phyloP scores from a whole-genome alignment of 53 echinoderm and acorn worm species.

The Pentamera pediparva region DNA sequence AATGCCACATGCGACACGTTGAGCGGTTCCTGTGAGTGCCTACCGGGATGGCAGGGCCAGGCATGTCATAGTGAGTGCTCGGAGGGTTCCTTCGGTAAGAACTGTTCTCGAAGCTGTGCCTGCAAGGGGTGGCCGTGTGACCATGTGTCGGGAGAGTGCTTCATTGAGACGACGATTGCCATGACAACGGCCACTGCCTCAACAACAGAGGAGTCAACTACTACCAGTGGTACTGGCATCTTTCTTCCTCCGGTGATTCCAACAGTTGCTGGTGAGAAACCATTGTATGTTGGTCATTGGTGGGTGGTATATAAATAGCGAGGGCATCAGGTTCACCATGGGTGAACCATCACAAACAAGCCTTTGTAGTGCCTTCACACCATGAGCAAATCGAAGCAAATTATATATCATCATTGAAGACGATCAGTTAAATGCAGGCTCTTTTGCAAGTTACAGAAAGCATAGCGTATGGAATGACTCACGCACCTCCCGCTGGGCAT shows the following conservation, averaged over 20 bases:
- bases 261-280: no score
- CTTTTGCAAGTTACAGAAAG: no score
- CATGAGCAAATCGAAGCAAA: no score
- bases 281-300: no score
- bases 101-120: slow-evolving; percentile 21
- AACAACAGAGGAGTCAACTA: slow-evolving; percentile 2
- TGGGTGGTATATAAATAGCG: no score
- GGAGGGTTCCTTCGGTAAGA: slow-evolving; percentile 26
- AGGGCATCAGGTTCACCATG: no score
- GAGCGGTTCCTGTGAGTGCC: slow-evolving; percentile 38
- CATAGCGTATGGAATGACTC: no score
- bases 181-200: not conserved
- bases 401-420: no score
- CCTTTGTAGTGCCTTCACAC: no score
- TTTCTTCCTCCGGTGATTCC: slow-evolving; percentile 3
- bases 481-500: no score
- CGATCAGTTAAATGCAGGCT: no score
- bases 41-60: slow-evolving; percentile 46
- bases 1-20: slow-evolving; percentile 37
- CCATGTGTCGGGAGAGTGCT: slow-evolving; percentile 13
- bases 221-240: not conserved
- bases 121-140: slow-evolving; percentile 29
- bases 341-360: no score
- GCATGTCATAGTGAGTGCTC: slow-evolving; percentile 24
- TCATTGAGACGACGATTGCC: slow-evolving; percentile 1